phyloP scores from a whole-genome alignment of 2,888 invertebrate species.

The Lithophane semibrunnea region DNA sequence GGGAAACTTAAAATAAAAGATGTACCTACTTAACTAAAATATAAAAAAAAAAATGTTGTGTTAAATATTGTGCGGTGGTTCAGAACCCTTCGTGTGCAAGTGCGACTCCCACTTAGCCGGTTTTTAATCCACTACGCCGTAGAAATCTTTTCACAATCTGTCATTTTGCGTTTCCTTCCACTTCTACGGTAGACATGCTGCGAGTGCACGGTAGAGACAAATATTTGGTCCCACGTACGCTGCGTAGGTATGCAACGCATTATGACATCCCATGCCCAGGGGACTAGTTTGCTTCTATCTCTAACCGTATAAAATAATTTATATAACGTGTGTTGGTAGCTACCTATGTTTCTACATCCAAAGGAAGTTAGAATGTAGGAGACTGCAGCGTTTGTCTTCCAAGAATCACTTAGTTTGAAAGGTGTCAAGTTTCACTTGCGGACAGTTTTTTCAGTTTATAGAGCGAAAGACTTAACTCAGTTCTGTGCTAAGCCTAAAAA shows the following conservation, averaged over 20 bases:
- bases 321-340: background rate
- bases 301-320: background rate
- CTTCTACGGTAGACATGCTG: background rate
- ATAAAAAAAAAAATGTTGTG: background rate
- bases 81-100: no score
- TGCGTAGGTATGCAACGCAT: no score
- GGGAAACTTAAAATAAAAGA: background rate
- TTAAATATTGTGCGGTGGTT: background rate
- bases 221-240: background rate
- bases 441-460: background rate
- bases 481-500: slow-evolving; percentile 1
- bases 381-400: background rate
- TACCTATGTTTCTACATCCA: background rate
- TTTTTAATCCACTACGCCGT: background rate
- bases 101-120: background rate
- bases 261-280: background rate
- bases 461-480: background rate
- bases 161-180: background rate
- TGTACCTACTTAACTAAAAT: no score
- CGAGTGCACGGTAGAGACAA: background rate
- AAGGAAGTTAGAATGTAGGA: background rate
- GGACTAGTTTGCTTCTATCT: background rate
- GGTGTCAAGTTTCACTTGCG: background rate
- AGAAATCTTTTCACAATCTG: background rate
- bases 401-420: background rate